A percentile compares a stretch with the other conserved stretches of the same genome.
phyloP scores from a whole-genome alignment of 2,113 vertebrate genomes.

The Colinus virginianus region DNA sequence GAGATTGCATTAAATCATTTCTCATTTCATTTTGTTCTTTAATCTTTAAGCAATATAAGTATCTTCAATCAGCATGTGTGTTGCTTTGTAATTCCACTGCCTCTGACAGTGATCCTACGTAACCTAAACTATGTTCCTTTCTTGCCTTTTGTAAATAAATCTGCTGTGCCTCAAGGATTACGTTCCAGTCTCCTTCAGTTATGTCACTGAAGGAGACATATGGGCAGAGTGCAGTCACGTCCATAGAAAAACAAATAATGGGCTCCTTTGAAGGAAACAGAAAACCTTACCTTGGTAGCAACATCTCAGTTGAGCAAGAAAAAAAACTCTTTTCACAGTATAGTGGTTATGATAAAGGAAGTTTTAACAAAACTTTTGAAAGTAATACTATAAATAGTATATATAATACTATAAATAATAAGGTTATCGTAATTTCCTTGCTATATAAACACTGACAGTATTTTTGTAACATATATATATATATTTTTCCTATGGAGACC shows the following conservation, averaged over 20 bases:
- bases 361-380: neutral
- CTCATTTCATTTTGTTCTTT: neutral
- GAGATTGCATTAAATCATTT: neutral
- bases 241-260: neutral
- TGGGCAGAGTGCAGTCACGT: accelerated
- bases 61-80: neutral
- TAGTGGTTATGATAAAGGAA: neutral
- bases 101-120: neutral
- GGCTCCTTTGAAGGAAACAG: no score
- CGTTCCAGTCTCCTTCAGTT: neutral
- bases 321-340: neutral
- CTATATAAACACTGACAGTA: neutral
- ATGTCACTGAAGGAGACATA: neutral
- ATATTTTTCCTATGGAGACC: neutral
- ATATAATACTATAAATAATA: no score
- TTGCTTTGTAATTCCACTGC: neutral
- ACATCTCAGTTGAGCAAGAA: neutral
- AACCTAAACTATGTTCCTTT: neutral
- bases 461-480: neutral
- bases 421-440: neutral
- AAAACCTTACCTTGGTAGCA: neutral
- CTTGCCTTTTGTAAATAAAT: neutral
- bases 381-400: neutral
- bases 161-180: neutral
- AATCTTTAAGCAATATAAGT: neutral